Evolutionary conservation across 2,797 vertebrate species (phyloP), one percentile per base, ranked within the genome.

Genomic region (Hephaestus fuliginosus): DNA sequence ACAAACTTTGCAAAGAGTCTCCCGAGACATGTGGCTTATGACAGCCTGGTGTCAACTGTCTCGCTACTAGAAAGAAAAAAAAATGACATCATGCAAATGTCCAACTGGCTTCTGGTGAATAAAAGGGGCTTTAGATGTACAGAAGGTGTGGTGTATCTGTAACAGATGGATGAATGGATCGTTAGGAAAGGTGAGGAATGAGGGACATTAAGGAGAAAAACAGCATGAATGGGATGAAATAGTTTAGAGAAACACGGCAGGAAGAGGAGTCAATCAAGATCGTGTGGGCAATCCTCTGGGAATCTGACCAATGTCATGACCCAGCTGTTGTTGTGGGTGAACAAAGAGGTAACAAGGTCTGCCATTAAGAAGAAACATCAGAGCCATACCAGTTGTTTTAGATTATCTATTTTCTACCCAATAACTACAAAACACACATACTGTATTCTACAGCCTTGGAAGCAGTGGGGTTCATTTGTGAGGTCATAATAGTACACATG

Each of bases 1-100:
- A 83, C 52, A 86, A 81, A 76, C 79, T 75, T 67, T 74, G 69
- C 57, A 76, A 52, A 76, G 25, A 78, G 62, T 66, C 77, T 82
- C 78, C 39, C 25, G 80, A 71, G 79, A 77, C 53, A 75, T 70
- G 72, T 76, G 76, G 69, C 74, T 76, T 56, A 75, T 85, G 88
- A 87, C 85, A 92, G 77, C 85, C 65, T 79, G 79, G 43, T 80
- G 69, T 81, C 78, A 88, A 84, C 76, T 64, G 74, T 70, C 70
- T 86, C 33, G 51, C 78, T 17, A 81, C 80, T 48, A 44, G 39
- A 70, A 43, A 33, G 44, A 68, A 80, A 77, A 67, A 56, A 74
- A 57, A 62, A 15, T 51, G 46, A 58, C 65, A 70, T 56, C 53
- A 88, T 83, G 80, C 80, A 80, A 88, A 90, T 86, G 49, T 73